Percentiles rank a stretch among this genome's conserved stretches.
Conservation (phyloP, 2,113 vertebrate genomes). For the Acrocephalus arundinaceus region DNA sequence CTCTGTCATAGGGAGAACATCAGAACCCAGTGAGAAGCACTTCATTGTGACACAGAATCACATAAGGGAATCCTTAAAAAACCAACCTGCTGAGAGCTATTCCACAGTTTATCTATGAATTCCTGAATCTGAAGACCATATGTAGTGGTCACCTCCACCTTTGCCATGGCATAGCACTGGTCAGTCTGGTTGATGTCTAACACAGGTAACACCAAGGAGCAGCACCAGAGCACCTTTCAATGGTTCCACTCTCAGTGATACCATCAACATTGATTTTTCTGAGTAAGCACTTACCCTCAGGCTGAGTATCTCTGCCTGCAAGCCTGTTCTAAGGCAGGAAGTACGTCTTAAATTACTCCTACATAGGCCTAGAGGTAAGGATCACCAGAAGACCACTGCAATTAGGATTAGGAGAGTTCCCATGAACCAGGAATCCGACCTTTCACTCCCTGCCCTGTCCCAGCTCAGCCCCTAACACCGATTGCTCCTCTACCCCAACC, state of each 20-base stretch:
- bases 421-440: not conserved
- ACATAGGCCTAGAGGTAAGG: not conserved
- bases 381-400: not conserved
- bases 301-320: not conserved
- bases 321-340: not conserved
- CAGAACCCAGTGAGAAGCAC: not conserved
- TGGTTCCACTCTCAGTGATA: not conserved
- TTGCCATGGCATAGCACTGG: not conserved
- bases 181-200: not conserved
- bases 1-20: conserved; percentile 72
- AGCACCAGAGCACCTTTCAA: not conserved
- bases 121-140: not conserved
- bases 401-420: not conserved
- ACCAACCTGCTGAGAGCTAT: not conserved
- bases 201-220: not conserved
- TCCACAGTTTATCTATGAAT: not conserved
- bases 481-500: not conserved
- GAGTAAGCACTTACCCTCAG: not conserved
- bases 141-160: not conserved
- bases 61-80: not conserved
- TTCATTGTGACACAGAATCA: not conserved
- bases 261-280: not conserved
- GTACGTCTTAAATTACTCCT: not conserved
- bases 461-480: not conserved
- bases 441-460: not conserved